Conservation (phyloP, 2,113 vertebrate genomes). For the Thinocorus orbignyianus region DNA sequence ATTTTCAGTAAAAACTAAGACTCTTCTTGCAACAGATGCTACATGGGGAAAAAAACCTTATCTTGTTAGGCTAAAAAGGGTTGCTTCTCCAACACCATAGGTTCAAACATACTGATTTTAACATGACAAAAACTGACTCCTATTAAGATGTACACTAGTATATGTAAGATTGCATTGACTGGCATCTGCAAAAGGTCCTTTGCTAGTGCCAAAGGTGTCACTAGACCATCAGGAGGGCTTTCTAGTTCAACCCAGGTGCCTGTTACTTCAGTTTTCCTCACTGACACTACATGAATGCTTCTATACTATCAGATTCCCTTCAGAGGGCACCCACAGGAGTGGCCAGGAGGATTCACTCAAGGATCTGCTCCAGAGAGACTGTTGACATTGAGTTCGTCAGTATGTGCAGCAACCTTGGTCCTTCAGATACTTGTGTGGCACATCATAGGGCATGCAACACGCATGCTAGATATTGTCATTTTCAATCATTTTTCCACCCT, state of each 20-base stretch:
- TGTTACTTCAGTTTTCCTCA: not conserved
- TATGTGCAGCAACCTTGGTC: not conserved
- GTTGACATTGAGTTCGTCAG: not conserved
- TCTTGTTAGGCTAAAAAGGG: not conserved
- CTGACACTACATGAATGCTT: not conserved
- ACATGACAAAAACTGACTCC: not conserved
- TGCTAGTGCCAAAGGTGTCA: not conserved
- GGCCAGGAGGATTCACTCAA: not conserved
- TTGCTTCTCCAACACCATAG: not conserved
- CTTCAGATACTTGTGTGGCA: not conserved
- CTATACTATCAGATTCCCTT: not conserved
- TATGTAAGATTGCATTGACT: not conserved
- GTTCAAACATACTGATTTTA: not conserved
- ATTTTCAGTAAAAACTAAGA: not conserved
- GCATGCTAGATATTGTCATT: not conserved
- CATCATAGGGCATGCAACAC: not conserved
- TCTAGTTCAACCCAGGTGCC: not conserved
- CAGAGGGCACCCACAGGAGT: not conserved
- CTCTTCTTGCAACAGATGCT: not conserved
- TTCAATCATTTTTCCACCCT: not conserved
- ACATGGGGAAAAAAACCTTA: not conserved
- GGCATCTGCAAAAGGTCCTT: not conserved
- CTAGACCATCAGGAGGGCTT: not conserved
- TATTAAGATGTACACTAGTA: not conserved
- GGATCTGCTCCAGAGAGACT: not conserved